Percentiles rank a stretch among this genome's conserved stretches.
Conservation (phyloP, 2,888 invertebrate genomes). For the Drosophila mulleri region DNA sequence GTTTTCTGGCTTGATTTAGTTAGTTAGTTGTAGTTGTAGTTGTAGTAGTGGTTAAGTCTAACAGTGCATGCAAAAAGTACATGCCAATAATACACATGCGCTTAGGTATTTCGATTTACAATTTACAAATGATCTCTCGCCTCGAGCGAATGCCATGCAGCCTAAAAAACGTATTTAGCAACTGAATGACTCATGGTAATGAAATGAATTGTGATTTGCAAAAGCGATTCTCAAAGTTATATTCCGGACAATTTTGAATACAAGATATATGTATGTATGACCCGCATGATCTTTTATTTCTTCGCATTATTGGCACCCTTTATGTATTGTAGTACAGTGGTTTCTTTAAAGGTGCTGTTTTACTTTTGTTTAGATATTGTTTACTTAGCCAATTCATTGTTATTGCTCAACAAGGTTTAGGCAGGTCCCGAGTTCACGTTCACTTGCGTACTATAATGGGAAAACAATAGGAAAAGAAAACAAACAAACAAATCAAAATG, state of each 20-base stretch:
- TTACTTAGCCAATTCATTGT: slow-evolving; percentile 70
- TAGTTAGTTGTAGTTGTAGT: slow-evolving; percentile 47
- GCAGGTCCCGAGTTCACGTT: slow-evolving; percentile 61
- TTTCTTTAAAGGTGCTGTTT: slow-evolving; percentile 6
- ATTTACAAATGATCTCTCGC: neutral
- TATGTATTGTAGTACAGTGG: slow-evolving; percentile 38
- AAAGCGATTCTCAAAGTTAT: neutral
- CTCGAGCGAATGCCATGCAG: slow-evolving; percentile 42
- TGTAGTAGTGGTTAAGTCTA: slow-evolving; percentile 26
- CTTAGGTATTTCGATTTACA: slow-evolving; percentile 3
- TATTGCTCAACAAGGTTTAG: slow-evolving; percentile 38
- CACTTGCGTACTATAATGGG: slow-evolving; percentile 74
- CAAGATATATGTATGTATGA: too few relatives aligned
- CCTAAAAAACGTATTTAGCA: slow-evolving; percentile 14
- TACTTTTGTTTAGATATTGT: slow-evolving; percentile 6
- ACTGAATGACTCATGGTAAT: slow-evolving; percentile 21
- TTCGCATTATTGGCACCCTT: slow-evolving; percentile 65
- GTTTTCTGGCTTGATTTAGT: slow-evolving; percentile 50
- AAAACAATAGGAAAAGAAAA: slow-evolving; percentile 29
- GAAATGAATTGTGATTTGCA: slow-evolving; percentile 13
- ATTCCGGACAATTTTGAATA: slow-evolving; percentile 14
- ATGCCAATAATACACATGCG: slow-evolving; percentile 75
- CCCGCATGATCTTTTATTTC: too few relatives aligned
- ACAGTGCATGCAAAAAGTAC: slow-evolving; percentile 71
- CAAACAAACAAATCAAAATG: slow-evolving; percentile 32